These are phyloP conservation scores for Luscinia megarhynchos DNA, from an alignment of 2,797 vertebrate species.

Conservation along the genomic window DNA sequence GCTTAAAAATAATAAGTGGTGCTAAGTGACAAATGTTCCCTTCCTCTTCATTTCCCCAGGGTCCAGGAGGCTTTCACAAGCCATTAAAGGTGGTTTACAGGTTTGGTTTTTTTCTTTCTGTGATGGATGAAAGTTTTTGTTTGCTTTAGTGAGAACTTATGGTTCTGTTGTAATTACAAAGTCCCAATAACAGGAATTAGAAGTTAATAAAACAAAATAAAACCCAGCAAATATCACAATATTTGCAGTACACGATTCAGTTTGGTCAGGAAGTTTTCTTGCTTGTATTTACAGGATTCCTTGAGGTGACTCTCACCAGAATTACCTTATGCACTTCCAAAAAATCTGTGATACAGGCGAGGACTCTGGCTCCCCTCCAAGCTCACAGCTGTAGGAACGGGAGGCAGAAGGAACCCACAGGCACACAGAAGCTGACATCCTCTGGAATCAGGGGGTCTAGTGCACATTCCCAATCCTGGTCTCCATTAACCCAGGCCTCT, in stretches of 20 bases:
- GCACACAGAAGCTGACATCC: not conserved
- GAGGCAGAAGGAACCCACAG: not conserved
- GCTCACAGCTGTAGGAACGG: not conserved
- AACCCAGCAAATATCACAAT: not conserved
- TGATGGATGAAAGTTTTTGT: not conserved
- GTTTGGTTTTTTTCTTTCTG: not conserved
- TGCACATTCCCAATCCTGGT: not conserved
- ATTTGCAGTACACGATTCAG: not conserved
- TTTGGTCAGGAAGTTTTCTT: not conserved
- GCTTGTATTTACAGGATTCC: not conserved
- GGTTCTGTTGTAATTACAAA: not conserved
- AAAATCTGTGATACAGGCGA: not conserved
- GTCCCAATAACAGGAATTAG: not conserved
- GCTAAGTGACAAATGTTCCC: not conserved
- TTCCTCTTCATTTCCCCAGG: not conserved
- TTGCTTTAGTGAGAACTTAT: not conserved
- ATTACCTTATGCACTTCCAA: not conserved
- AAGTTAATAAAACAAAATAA: not conserved
- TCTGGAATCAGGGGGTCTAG: not conserved
- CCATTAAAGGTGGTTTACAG: not conserved
- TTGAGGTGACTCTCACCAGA: not conserved
- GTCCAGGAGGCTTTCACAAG: not conserved
- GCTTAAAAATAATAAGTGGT: conserved; percentile 42
- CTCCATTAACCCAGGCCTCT: not conserved
- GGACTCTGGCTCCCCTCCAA: not conserved